Evolutionary conservation across 2,888 invertebrate genomes (phyloP).

Genomic region (Sarcophaga rosellei): DNA sequence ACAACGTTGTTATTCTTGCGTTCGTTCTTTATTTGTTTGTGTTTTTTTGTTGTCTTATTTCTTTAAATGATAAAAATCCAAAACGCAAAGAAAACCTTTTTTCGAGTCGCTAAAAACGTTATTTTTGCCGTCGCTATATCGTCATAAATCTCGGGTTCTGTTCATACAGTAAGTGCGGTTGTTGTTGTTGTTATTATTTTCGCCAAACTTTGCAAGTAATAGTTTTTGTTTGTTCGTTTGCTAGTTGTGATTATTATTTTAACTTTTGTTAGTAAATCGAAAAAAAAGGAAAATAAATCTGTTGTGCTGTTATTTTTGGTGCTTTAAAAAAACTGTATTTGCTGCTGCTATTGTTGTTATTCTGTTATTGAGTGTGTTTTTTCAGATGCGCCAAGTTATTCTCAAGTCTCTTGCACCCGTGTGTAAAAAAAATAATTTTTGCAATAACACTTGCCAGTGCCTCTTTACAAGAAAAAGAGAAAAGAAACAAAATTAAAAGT

Average conservation of each 20-base stretch:
- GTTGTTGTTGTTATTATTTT: slow-evolving; percentile 18
- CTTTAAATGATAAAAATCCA: slow-evolving; percentile 24
- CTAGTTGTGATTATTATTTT: slow-evolving; percentile 31
- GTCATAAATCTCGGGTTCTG: slow-evolving; percentile 30
- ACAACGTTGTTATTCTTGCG: slow-evolving; percentile 18
- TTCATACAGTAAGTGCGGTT: background rate
- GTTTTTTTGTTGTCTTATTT: background rate
- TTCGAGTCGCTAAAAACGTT: slow-evolving; percentile 37
- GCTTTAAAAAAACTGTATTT: slow-evolving; percentile 23
- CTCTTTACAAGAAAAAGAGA: background rate
- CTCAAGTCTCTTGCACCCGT: slow-evolving; percentile 45
- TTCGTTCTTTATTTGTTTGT: background rate
- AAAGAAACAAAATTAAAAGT: slow-evolving; percentile 1
- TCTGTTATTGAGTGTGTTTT: slow-evolving; percentile 4
- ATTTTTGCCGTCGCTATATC: slow-evolving; percentile 14
- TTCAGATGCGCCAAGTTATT: slow-evolving; percentile 60
- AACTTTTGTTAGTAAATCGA: slow-evolving; percentile 47
- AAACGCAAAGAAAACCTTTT: slow-evolving; percentile 42
- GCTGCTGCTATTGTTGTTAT: slow-evolving; percentile 27
- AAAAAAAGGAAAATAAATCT: slow-evolving; percentile 5
- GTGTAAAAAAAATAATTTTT: slow-evolving; percentile 42
- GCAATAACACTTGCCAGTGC: slow-evolving; percentile 24
- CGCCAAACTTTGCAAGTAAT: slow-evolving; percentile 8
- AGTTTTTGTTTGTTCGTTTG: background rate
- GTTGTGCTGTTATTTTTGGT: slow-evolving; percentile 38